Evolutionary conservation across 2,888 invertebrate species (phyloP), one percentile per base, ranked within the genome.

Genomic region (Campoplex capitator): DNA sequence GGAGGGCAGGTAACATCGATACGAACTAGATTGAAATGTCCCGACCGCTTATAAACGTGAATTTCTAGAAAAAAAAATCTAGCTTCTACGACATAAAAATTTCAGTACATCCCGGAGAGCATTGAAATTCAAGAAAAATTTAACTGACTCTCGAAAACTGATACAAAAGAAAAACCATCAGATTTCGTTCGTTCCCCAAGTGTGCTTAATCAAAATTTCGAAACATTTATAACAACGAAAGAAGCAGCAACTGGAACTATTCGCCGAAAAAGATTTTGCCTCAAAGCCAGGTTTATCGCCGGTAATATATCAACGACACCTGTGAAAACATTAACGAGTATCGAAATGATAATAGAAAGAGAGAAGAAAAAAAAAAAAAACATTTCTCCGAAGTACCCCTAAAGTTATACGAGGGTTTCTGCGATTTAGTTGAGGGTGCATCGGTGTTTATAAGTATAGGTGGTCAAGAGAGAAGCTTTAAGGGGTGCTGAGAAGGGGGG

Each of bases 361-460:
- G 32, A 65, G 32, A 75, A 45, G 62, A 75, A 45, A 32, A 35
- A 32, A 65, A 45, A 75, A 45, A 75, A 75, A 45, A 45, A 13
- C 51, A 74, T 74, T 23, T n/a, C 35, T 54, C 74, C 56, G 56
- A 32, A 48, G 51, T 18, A 51, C 3, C 51, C 18, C 45, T 28
- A 71, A 71, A 42, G 28, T 71, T 73, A 38, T 56, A 54, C 32
- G 54, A 54, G 54, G 51, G 32, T 18, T n/a, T 35, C 74, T 56
- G 75, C 77, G 77, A 67, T 77, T 48, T 35, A 45, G 18, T 65
- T 23, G 18, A 35, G 67, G 67, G 51, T 67, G 11, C 54, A 74
- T 56, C 54, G 35, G 56, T 74, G 62, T 76, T 76, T 38, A 77
- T 77, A 62, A 32, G 45, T 77, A 23, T 54, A 54, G 54, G n/a